Evolutionary conservation across 2,113 vertebrate genomes (phyloP), one percentile per base, ranked within the genome.

Genomic region (Eleginops maclovinus): DNA sequence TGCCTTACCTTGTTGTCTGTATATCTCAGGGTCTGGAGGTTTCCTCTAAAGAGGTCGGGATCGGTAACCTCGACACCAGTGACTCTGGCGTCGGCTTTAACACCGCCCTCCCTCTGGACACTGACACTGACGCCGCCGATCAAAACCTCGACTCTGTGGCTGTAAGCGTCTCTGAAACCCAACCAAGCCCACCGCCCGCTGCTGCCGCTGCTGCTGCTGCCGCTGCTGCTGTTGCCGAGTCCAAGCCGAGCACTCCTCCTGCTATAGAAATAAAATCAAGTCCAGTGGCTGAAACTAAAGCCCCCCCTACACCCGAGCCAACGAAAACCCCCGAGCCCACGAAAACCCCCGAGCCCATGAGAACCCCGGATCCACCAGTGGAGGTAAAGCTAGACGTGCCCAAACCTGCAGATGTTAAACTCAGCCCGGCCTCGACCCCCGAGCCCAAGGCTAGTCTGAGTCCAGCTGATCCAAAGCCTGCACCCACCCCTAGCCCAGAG

Each of bases 1-100:
- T 40, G 4, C 5, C 36, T 72, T 16, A 49, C 46, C 41, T 78
- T 68, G 22, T 55, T 85, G 26, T 88, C 9, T 87, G 16, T 51
- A 44, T 84, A 55, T 36, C 46, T 53, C 79, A 95, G 95, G 95
- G 95, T 88, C 87, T 95, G 69, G 95, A 95, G 77, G 93, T 95
- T 60, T 95, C 94, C 36, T 94, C 94, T 63, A 95, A 94, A 78
- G 93, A 94, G 58, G 91, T 94, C 60, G 84, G 91, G 60, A 72
- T 93, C 1, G 93, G 87, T 65, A 94, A 95, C 72, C 82, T 95
- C 16, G 94, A 95, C 82, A 95, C 93, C 69, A 95, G 95, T 60
- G 95, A 95, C 84, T 95, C 95, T 1, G 95, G 95, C 4, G 94
- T 95, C 43, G 95, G 94, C 69, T 95, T 95, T 65, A 95, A 94